Evolutionary conservation across 1,140 invertebrate species (phyloP).

Genomic region (Hyles vespertilio): DNA sequence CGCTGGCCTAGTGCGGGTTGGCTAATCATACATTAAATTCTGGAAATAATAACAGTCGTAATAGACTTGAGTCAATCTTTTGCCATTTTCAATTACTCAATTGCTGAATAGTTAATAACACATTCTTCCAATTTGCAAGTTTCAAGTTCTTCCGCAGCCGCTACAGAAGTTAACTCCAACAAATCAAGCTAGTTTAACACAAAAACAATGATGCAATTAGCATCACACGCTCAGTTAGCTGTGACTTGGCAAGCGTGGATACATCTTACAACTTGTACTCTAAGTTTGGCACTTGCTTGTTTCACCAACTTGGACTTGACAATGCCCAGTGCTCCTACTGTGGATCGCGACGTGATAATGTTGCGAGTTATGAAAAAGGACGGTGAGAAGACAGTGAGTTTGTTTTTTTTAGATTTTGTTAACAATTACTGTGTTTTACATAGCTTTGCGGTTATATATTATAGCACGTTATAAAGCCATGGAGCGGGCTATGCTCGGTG

Average conservation of each 20-base stretch:
- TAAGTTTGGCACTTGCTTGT: slow-evolving; percentile 35
- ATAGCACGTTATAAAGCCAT: too few relatives aligned
- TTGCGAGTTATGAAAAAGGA: background rate
- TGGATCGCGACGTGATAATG: background rate
- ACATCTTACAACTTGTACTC: slow-evolving; percentile 27
- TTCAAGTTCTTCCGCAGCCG: background rate
- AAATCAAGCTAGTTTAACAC: slow-evolving; percentile 9
- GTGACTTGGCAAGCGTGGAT: slow-evolving; percentile 21
- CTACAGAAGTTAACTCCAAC: background rate
- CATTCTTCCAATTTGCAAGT: too few relatives aligned
- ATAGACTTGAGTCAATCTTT: too few relatives aligned
- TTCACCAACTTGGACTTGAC: slow-evolving; percentile 24
- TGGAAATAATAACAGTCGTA: too few relatives aligned
- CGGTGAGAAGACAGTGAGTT: background rate
- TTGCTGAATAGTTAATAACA: too few relatives aligned
- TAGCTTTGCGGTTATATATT: too few relatives aligned
- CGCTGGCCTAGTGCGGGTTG: too few relatives aligned
- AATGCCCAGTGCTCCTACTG: slow-evolving; percentile 19
- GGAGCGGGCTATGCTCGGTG: too few relatives aligned
- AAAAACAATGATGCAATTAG: slow-evolving; percentile 38
- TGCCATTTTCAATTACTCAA: too few relatives aligned
- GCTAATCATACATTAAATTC: too few relatives aligned
- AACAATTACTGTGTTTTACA: too few relatives aligned
- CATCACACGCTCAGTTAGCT: slow-evolving; percentile 29
- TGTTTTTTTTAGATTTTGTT: background rate